A percentile compares a stretch with the other conserved stretches of the same genome.
These are phyloP conservation scores for Clusia tigrina DNA, from an alignment of 2,888 invertebrate species.

Conservation along the genomic window DNA sequence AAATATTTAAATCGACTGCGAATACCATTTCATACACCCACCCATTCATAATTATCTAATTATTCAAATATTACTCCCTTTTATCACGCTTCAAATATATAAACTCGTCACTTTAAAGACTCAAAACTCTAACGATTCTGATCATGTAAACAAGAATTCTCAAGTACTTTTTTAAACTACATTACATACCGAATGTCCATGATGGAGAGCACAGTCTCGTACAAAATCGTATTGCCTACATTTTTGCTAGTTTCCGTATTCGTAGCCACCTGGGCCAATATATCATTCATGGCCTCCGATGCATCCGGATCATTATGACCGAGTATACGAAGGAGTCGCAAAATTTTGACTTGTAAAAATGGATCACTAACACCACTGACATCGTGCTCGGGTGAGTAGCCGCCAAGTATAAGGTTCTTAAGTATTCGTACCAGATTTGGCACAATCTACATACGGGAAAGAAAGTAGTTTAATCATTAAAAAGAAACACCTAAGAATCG, in stretches of 20 bases:
- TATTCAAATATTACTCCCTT: too few relatives aligned
- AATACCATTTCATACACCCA: too few relatives aligned
- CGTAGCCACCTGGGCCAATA: slow-evolving; percentile 98
- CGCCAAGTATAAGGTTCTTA: slow-evolving; percentile 97
- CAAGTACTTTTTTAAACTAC: not conserved
- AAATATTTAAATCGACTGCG: too few relatives aligned
- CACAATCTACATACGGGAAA: too few relatives aligned
- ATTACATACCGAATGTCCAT: slow-evolving; percentile 85
- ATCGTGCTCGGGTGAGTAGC: slow-evolving; percentile 99
- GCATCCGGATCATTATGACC: slow-evolving; percentile 96
- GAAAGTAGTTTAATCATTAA: too few relatives aligned
- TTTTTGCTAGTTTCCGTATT: slow-evolving; percentile 99
- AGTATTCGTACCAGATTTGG: slow-evolving; percentile 97
- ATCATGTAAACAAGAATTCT: too few relatives aligned
- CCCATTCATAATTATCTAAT: too few relatives aligned
- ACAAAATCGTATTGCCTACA: slow-evolving; percentile 99
- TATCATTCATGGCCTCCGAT: slow-evolving; percentile 99
- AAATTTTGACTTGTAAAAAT: slow-evolving; percentile 97
- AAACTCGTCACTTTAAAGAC: too few relatives aligned
- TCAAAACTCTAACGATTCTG: too few relatives aligned
- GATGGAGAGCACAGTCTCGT: slow-evolving; percentile 98
- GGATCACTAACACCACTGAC: slow-evolving; percentile 99
- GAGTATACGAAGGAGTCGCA: slow-evolving; percentile 90
- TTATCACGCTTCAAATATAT: too few relatives aligned
- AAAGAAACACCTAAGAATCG: too few relatives aligned